Conservation (phyloP, 2,888 invertebrate species). For the Drosophila setosimentum region DNA sequence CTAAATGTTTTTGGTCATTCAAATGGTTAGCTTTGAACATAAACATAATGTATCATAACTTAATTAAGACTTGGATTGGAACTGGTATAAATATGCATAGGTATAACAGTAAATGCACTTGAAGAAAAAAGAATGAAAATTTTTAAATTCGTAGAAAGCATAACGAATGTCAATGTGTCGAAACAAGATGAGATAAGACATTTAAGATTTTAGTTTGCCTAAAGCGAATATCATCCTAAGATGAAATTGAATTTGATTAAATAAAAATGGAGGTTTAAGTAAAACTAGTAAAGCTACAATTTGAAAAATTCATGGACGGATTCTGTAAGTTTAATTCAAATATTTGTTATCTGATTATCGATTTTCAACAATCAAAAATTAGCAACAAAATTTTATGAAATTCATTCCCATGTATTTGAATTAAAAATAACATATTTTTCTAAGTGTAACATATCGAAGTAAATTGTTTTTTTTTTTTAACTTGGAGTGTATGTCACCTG, state of each 20-base stretch:
- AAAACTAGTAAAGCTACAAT: not conserved
- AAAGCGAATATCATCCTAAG: not conserved
- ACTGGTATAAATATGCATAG: conserved; percentile 38
- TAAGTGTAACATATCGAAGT: conserved; percentile 4
- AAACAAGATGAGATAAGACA: not conserved
- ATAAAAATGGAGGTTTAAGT: not conserved
- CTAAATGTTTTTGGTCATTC: conserved; percentile 47
- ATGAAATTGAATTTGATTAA: not conserved
- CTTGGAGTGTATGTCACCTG: conserved; percentile 14
- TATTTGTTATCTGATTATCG: not conserved
- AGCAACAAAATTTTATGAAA: not conserved
- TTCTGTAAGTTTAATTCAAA: not conserved
- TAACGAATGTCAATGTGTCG: not conserved
- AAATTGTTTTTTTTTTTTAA: conserved; percentile 23
- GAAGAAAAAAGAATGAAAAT: not conserved
- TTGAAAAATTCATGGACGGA: not conserved
- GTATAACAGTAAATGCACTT: conserved; percentile 43
- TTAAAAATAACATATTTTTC: not conserved
- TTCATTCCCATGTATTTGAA: not conserved
- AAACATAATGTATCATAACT: conserved; percentile 47
- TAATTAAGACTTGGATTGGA: conserved; percentile 39
- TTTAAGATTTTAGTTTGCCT: not conserved
- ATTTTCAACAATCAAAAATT: not conserved
- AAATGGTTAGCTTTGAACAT: conserved; percentile 44
- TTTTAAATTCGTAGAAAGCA: not conserved